Evolutionary conservation across 2,888 invertebrate species (phyloP).

Genomic region (Hirtodrosophila histrioides): DNA sequence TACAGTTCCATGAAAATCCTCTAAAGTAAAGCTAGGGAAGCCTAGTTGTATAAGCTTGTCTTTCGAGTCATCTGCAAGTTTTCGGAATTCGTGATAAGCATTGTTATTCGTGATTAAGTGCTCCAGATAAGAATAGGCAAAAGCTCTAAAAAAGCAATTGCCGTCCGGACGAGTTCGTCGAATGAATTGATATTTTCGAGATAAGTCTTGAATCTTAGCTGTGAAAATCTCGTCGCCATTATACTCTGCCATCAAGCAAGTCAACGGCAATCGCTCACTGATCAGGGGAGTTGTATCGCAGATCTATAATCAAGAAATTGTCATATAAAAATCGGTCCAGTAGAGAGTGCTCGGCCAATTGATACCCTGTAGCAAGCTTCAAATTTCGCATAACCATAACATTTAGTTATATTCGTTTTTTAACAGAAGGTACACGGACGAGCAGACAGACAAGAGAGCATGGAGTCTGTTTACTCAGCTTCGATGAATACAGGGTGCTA

Average conservation of each 20-base stretch:
- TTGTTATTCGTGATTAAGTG: conserved; percentile 91
- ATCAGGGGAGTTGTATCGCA: conserved; percentile 93
- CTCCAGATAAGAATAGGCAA: conserved; percentile 97
- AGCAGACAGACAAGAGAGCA: too few relatives aligned
- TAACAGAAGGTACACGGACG: too few relatives aligned
- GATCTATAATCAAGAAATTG: conserved; percentile 87
- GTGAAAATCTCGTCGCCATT: conserved; percentile 92
- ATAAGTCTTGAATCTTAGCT: conserved; percentile 91
- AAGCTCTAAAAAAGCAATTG: conserved; percentile 98
- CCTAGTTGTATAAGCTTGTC: conserved; percentile 94
- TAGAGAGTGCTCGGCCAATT: background rate
- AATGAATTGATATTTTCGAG: conserved; percentile 92
- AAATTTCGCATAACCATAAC: too few relatives aligned
- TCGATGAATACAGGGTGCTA: background rate
- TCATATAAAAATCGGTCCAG: background rate
- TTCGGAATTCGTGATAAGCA: conserved; percentile 93
- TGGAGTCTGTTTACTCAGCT: too few relatives aligned
- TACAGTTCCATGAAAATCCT: conserved; percentile 98
- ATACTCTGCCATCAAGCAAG: conserved; percentile 93
- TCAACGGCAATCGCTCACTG: conserved; percentile 90
- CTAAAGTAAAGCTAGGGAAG: conserved; percentile 98
- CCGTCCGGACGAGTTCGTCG: conserved; percentile 97
- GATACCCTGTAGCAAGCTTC: too few relatives aligned
- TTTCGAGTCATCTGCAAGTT: conserved; percentile 93
- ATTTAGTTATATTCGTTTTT: too few relatives aligned